phyloP scores from a whole-genome alignment of 2,797 vertebrate species.

The Brotula barbata region DNA sequence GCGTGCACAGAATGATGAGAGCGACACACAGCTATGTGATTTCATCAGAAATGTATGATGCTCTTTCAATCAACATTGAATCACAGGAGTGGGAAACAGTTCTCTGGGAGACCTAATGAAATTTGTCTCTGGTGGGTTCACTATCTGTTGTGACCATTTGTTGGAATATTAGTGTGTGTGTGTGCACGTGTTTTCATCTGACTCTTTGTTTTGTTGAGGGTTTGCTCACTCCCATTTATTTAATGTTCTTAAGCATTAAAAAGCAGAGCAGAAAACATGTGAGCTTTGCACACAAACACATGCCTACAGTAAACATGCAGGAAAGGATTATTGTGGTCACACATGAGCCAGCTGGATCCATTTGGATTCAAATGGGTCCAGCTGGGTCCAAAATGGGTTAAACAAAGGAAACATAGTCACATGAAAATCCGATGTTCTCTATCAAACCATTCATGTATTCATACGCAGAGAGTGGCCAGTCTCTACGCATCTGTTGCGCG shows the following conservation, averaged over 20 bases:
- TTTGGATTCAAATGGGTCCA: no score
- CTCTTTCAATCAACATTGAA: constrained; percentile 52
- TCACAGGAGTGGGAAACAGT: constrained; percentile 17
- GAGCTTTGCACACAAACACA: not conserved
- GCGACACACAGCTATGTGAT: constrained; percentile 29
- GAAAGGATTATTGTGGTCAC: constrained; percentile 9
- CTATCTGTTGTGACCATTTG: constrained; percentile 37
- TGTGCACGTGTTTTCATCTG: no score
- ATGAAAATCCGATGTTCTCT: no score
- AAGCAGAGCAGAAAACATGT: not conserved
- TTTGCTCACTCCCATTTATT: no score
- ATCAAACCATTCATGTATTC: no score
- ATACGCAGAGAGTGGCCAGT: not conserved
- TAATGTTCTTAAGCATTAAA: not conserved
- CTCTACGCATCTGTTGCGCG: no score
- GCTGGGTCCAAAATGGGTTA: no score
- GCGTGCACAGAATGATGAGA: constrained; percentile 23
- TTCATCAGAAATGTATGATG: constrained; percentile 30
- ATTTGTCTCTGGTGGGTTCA: constrained; percentile 37
- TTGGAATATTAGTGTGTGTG: no score
- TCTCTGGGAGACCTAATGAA: constrained; percentile 31
- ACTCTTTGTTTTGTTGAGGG: no score
- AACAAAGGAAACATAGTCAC: no score
- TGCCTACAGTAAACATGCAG: not conserved
- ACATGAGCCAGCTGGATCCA: constrained; percentile 17